Evolutionary conservation across 1,140 invertebrate genomes (phyloP).

Genomic region (Eueides isabella): DNA sequence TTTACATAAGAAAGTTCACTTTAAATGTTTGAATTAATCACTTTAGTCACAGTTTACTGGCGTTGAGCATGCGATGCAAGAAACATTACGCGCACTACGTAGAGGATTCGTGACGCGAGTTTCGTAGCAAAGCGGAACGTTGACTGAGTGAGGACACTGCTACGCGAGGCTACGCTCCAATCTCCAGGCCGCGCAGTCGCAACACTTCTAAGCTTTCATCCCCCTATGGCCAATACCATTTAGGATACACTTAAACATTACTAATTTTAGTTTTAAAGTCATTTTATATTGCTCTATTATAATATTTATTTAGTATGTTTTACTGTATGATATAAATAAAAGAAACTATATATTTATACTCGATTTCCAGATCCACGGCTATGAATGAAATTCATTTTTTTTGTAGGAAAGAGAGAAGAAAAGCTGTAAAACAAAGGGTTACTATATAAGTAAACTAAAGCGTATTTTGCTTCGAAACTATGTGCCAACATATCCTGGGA

Average conservation of each 20-base stretch:
- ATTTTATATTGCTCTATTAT: neutral
- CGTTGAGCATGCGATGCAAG: conserved; percentile 55
- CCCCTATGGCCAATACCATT: neutral
- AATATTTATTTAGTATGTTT: neutral
- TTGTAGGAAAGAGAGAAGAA: no score
- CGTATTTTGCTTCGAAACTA: no score
- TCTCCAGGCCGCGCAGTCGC: conserved; percentile 63
- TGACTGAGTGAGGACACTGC: conserved; percentile 50
- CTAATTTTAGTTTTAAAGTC: neutral
- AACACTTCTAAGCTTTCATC: conserved; percentile 41
- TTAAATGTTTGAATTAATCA: conserved; percentile 64
- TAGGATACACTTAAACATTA: conserved; percentile 5
- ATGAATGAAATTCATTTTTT: no score
- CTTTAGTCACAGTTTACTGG: conserved; percentile 67
- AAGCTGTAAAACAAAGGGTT: no score
- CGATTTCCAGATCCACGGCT: no score
- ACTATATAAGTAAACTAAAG: no score
- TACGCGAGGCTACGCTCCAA: conserved; percentile 47
- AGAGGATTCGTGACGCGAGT: conserved; percentile 3
- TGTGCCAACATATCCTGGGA: no score
- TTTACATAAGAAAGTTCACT: conserved; percentile 60
- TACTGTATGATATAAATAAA: neutral
- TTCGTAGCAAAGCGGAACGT: conserved; percentile 45
- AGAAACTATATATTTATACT: no score
- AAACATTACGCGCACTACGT: conserved; percentile 56